Evolutionary conservation across 23 tunicate genomes (phyloP).

Genomic region (Trididemnum clinides): DNA sequence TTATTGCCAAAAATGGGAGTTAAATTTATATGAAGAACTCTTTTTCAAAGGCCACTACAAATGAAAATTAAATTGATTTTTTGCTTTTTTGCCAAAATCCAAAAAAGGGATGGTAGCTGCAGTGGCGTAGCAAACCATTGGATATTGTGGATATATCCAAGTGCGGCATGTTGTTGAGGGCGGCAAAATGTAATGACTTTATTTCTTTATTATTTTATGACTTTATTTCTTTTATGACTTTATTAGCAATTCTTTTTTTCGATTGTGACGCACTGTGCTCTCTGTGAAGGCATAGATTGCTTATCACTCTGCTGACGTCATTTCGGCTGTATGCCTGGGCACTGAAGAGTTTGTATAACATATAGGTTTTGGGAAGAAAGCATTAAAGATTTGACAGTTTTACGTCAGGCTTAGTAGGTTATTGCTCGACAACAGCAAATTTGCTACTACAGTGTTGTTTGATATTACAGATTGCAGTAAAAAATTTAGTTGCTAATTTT

Average conservation of each 20-base stretch:
- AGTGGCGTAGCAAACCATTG: slow-evolving; percentile 18
- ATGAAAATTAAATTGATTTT: no score
- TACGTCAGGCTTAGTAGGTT: slow-evolving; percentile 5
- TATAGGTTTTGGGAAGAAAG: slow-evolving; percentile 2
- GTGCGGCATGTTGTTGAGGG: slow-evolving; percentile 17
- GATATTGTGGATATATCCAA: slow-evolving; percentile 22
- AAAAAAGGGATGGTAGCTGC: no score
- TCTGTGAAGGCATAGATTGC: slow-evolving; percentile 16
- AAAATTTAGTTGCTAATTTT: slow-evolving; percentile 2
- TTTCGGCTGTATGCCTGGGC: slow-evolving; percentile 16
- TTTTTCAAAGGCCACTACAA: no score
- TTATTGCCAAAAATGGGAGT: no score
- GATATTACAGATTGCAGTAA: background rate
- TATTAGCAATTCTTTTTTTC: slow-evolving; percentile 3
- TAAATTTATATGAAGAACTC: no score
- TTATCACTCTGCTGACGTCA: background rate
- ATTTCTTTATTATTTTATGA: no score
- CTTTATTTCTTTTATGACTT: background rate
- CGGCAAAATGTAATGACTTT: slow-evolving; percentile 16
- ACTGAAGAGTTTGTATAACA: background rate
- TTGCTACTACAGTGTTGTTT: slow-evolving; percentile 9
- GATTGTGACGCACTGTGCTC: slow-evolving; percentile 1
- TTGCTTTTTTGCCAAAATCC: no score
- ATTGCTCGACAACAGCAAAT: slow-evolving; percentile 13
- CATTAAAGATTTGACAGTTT: slow-evolving; percentile 9